Conservation (phyloP, 2,888 invertebrate genomes). For the Tenthredo livida region DNA sequence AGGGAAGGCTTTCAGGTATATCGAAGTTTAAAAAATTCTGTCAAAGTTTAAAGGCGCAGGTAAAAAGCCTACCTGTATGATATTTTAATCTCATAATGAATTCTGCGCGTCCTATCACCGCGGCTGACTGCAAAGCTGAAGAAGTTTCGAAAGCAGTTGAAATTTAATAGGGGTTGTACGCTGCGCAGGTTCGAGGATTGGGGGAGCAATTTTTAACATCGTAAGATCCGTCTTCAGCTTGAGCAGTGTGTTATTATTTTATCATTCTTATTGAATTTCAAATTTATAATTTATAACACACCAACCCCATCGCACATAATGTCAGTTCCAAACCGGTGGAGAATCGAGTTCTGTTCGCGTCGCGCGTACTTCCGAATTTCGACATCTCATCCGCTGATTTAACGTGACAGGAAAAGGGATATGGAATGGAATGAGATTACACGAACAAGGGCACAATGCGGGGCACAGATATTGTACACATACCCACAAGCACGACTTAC, state of each 20-base stretch:
- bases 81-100: neutral
- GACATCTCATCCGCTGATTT: constrained; percentile 9
- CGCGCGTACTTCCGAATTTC: neutral
- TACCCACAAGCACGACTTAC: neutral
- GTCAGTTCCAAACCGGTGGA: neutral
- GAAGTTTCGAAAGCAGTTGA: neutral
- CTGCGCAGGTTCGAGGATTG: neutral
- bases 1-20: neutral
- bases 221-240: neutral
- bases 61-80: neutral
- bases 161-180: neutral
- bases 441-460: neutral
- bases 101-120: neutral
- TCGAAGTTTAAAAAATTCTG: neutral
- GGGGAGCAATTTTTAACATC: neutral
- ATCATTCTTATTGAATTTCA: neutral
- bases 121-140: neutral
- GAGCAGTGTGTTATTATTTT: neutral
- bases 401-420: constrained; percentile 5
- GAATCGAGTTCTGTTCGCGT: neutral
- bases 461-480: neutral
- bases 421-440: constrained; percentile 1
- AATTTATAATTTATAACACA: neutral
- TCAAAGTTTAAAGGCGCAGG: neutral
- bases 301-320: neutral